Evolutionary conservation across 2,113 vertebrate genomes (phyloP).

Genomic region (Daboia siamensis): DNA sequence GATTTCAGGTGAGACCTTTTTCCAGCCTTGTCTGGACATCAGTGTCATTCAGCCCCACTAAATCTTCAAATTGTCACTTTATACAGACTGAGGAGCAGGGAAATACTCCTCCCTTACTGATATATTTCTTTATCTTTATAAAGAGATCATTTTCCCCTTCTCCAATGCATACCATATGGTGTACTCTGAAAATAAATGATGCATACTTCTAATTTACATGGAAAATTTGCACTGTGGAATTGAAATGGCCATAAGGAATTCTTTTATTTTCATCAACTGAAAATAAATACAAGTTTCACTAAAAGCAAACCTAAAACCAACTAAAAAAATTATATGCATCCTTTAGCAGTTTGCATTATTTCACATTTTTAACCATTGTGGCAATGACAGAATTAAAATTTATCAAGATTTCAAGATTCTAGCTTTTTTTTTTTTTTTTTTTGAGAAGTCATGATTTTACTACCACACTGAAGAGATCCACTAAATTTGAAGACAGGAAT

Average conservation of each 20-base stretch:
- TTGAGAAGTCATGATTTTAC: neutral
- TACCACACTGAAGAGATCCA: neutral
- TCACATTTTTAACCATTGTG: neutral
- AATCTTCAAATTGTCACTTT: neutral
- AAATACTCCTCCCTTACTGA: neutral
- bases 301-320: neutral
- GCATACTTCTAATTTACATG: neutral
- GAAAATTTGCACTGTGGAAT: neutral
- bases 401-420: neutral
- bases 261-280: neutral
- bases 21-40: neutral
- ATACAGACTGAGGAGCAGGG: neutral
- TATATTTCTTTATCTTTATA: neutral
- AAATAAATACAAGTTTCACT: neutral
- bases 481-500: neutral
- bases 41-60: neutral
- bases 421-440: too few species aligned
- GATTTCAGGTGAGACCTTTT: neutral
- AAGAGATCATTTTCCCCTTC: neutral
- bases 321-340: neutral
- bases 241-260: neutral
- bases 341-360: neutral
- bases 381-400: neutral
- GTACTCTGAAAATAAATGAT: neutral
- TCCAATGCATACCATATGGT: neutral